Evolutionary conservation across 2,888 invertebrate genomes (phyloP).

Genomic region (Lepetodrilus schrolli): DNA sequence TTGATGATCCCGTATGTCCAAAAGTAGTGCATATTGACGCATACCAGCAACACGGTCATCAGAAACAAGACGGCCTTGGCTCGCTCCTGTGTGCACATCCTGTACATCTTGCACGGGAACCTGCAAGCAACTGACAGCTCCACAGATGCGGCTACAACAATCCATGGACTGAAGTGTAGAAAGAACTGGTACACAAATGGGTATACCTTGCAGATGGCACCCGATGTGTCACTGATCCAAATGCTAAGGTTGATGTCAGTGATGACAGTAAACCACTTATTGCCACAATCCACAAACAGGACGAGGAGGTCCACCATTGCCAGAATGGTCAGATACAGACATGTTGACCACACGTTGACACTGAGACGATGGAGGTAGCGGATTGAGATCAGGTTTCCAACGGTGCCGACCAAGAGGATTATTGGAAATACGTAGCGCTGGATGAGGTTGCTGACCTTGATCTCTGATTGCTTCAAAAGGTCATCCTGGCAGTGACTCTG

Average conservation of each 20-base stretch:
- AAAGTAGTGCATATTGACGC: slow-evolving; percentile 72
- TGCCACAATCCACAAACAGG: slow-evolving; percentile 69
- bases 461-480: not conserved
- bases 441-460: slow-evolving; percentile 38
- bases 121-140: slow-evolving; percentile 66
- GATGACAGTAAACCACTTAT: slow-evolving; percentile 61
- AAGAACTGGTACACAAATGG: slow-evolving; percentile 66
- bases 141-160: slow-evolving; percentile 64
- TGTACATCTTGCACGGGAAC: slow-evolving; percentile 60
- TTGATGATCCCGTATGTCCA: slow-evolving; percentile 69
- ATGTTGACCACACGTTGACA: slow-evolving; percentile 68
- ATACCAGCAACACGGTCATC: slow-evolving; percentile 68
- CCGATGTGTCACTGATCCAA: slow-evolving; percentile 60
- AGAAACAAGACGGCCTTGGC: slow-evolving; percentile 67
- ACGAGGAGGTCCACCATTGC: slow-evolving; percentile 64
- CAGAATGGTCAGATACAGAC: slow-evolving; percentile 66
- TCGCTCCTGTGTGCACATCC: slow-evolving; percentile 67
- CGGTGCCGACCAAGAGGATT: slow-evolving; percentile 62
- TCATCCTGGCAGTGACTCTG: not conserved
- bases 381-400: slow-evolving; percentile 60
- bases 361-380: slow-evolving; percentile 57
- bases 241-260: slow-evolving; percentile 50
- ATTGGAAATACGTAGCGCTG: slow-evolving; percentile 59
- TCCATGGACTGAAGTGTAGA: slow-evolving; percentile 66
- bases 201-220: slow-evolving; percentile 71